Base-by-base conservation (phyloP, 1,140 invertebrate genomes). In the Acyrthosiphon pisum region DNA sequence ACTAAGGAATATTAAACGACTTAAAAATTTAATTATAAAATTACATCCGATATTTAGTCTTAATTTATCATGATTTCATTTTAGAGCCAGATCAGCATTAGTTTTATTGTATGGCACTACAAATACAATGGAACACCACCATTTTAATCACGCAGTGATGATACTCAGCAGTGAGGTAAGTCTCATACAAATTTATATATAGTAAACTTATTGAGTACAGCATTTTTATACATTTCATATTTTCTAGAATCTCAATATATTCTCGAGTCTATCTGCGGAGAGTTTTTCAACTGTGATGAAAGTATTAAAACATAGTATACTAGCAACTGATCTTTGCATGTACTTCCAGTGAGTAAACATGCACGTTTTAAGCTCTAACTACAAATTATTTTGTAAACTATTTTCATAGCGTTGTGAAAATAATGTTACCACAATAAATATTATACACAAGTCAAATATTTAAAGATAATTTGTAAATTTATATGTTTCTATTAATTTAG, bases 121-220 rank as follows among this genome's bases (percentile, higher is more conserved):
- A 46, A 95, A 95, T 94, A 96, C 96, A 37, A 96, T 97, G 96
- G 97, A 97, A 94, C 96, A 97, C 94, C 97, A 97, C 94, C 97
- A 97, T 95, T 97, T 97, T 95, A 96, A 97, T 94, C 96, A 97
- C 94, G 96, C 96, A 94, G 96, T 97, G 26, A 97, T 97, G 96
- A 97, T 97, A 94, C 95, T 97, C 41, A 97, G 96, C 94, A 96
- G 96, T 93, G 96, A 96, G 94, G 96, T 96, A 95, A 94, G 94
- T 93, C 2, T n/a, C 22, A 18, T n/a, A n/a, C 14, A 76, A 18
- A 23, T 53, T 7, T 18, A 14, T 46, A 23, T 83, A 6, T 7
- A 22, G 81, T 83, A 3, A 83, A 83, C 9, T 41, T 0, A 8
- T 41, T 14, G 26, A 46, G 14, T 6, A 46, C 6, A 30, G 7